Conservation (phyloP, 2,797 vertebrate genomes). For the Garrulus glandarius region DNA sequence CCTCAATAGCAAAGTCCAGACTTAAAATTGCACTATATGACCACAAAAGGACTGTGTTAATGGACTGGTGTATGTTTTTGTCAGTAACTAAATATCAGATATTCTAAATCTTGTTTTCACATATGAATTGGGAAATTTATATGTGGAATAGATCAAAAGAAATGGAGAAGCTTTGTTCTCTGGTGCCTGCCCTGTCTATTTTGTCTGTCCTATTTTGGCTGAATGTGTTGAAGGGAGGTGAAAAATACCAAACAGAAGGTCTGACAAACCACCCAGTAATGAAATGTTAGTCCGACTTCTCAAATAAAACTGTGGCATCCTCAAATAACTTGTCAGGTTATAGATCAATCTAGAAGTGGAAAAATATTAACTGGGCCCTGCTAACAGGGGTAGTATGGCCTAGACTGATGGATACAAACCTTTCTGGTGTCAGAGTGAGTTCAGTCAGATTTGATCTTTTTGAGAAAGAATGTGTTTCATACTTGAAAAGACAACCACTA, state of each 20-base stretch:
- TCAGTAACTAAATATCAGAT: neutral
- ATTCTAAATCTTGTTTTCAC: neutral
- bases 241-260: neutral
- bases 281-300: neutral
- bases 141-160: neutral
- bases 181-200: neutral
- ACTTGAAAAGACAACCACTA: neutral
- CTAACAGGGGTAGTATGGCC: neutral
- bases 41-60: neutral
- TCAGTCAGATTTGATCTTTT: neutral
- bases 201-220: neutral
- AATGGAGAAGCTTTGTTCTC: neutral
- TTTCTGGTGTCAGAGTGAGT: neutral
- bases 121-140: neutral
- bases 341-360: neutral
- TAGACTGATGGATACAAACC: neutral
- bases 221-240: neutral
- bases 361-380: neutral
- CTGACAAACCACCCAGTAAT: neutral
- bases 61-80: neutral
- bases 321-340: neutral
- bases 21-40: neutral
- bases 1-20: neutral
- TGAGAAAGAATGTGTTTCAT: neutral
- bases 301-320: neutral